Evolutionary conservation across 2,888 invertebrate genomes (phyloP).

Genomic region (Eupithecia abbreviata): DNA sequence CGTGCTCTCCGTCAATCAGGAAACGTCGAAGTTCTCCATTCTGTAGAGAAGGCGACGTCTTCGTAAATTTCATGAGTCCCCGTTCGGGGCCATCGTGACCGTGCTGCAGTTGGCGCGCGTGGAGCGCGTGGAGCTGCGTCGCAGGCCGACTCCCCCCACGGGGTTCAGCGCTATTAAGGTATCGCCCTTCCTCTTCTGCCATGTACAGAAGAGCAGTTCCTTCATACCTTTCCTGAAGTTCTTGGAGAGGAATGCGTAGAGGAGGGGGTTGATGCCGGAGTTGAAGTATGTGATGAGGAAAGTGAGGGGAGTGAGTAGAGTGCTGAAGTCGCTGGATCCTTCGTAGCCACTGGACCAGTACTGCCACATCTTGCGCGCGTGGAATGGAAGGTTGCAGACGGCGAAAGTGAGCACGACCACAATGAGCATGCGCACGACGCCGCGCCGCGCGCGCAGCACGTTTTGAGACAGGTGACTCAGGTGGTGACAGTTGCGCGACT

Average conservation of each 20-base stretch:
- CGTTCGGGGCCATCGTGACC: conserved; percentile 79
- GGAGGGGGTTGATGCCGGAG: conserved; percentile 94
- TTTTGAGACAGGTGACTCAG: conserved; percentile 89
- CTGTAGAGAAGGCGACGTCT: conserved; percentile 74
- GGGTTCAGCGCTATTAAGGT: conserved; percentile 76
- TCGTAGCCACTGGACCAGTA: conserved; percentile 89
- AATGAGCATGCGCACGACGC: conserved; percentile 94
- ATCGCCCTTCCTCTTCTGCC: conserved; percentile 71
- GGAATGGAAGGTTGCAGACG: conserved; percentile 94
- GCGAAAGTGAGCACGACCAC: conserved; percentile 95
- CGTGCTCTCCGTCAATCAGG: conserved; percentile 82
- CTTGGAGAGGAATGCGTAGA: conserved; percentile 93
- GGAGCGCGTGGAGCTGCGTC: conserved; percentile 80
- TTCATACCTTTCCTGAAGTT: conserved; percentile 93
- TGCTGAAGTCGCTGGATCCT: conserved; percentile 89
- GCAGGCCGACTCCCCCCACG: conserved; percentile 70
- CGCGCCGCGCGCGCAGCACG: conserved; percentile 90
- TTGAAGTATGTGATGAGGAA: conserved; percentile 95
- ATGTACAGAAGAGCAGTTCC: conserved; percentile 88
- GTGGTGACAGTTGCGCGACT: conserved; percentile 83
- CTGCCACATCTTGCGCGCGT: conserved; percentile 94
- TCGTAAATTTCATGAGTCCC: conserved; percentile 78
- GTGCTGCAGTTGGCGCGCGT: conserved; percentile 83
- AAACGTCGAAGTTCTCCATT: conserved; percentile 74
- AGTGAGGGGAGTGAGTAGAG: conserved; percentile 91